Conservation (phyloP, 2,797 vertebrate genomes). For the Hafferia zeledoni region DNA sequence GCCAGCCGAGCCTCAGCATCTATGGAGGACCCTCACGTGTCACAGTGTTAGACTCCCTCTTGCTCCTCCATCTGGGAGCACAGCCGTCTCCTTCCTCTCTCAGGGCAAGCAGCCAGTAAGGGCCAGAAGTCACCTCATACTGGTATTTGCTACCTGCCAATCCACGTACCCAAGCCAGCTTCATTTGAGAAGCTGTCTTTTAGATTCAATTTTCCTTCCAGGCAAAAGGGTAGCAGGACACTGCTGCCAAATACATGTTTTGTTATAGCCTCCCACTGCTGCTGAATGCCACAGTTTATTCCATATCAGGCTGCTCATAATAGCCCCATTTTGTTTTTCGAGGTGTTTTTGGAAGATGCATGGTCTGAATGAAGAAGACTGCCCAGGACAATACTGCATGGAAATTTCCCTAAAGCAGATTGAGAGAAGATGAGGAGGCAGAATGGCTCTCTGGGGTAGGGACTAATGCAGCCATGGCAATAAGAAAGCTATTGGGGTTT, state of each 20-base stretch:
- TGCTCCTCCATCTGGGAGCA: slow-evolving; percentile 13
- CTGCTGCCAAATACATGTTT: not conserved
- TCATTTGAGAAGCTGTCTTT: not conserved
- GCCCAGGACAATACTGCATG: not conserved
- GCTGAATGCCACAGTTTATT: not conserved
- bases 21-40: not conserved
- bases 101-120: not conserved
- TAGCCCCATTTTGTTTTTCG: not conserved
- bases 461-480: not conserved
- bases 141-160: slow-evolving; percentile 31
- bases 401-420: not conserved
- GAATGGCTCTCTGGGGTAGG: not conserved
- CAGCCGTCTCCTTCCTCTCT: not conserved
- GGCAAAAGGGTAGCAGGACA: not conserved
- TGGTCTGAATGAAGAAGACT: not conserved
- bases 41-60: not conserved
- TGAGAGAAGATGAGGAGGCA: not conserved
- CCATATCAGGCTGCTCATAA: not conserved
- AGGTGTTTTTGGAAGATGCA: not conserved
- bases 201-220: not conserved
- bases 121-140: slow-evolving; percentile 7
- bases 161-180: not conserved
- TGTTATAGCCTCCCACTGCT: not conserved
- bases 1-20: not conserved
- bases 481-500: not conserved